These are phyloP conservation scores for Pogonomyrmex californicus DNA, from an alignment of 1,140 invertebrate species.

Conservation along the genomic window DNA sequence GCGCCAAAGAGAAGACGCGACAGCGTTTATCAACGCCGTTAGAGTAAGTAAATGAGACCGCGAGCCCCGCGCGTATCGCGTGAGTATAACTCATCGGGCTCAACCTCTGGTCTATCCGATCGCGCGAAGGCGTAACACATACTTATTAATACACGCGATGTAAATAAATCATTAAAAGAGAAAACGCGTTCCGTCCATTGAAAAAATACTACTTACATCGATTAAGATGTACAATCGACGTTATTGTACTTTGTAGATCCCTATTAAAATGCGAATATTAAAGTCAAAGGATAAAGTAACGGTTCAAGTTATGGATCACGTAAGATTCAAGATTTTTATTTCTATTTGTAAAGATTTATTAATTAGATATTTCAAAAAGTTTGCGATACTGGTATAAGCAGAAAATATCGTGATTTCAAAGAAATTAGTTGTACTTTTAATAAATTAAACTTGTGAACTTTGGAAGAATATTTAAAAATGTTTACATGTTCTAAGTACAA, in stretches of 20 bases:
- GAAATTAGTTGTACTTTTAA: too few species aligned
- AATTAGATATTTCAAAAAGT: too few species aligned
- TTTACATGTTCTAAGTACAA: too few species aligned
- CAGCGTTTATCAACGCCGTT: constrained; percentile 70
- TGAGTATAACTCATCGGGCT: constrained; percentile 55
- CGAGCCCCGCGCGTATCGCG: constrained; percentile 26
- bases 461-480: too few species aligned
- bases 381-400: too few species aligned
- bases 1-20: constrained; percentile 68
- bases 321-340: too few species aligned
- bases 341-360: too few species aligned
- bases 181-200: neutral
- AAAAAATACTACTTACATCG: neutral
- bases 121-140: constrained; percentile 18
- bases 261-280: constrained; percentile 12
- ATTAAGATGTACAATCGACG: neutral
- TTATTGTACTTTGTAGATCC: too few species aligned
- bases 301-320: too few species aligned
- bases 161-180: constrained; percentile 43
- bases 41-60: constrained; percentile 62
- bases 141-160: constrained; percentile 50
- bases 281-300: neutral
- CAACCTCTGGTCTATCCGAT: constrained; percentile 33
- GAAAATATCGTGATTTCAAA: too few species aligned
- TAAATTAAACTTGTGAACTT: too few species aligned